phyloP scores from a whole-genome alignment of 2,113 vertebrate genomes.

The Ameiurus melas region DNA sequence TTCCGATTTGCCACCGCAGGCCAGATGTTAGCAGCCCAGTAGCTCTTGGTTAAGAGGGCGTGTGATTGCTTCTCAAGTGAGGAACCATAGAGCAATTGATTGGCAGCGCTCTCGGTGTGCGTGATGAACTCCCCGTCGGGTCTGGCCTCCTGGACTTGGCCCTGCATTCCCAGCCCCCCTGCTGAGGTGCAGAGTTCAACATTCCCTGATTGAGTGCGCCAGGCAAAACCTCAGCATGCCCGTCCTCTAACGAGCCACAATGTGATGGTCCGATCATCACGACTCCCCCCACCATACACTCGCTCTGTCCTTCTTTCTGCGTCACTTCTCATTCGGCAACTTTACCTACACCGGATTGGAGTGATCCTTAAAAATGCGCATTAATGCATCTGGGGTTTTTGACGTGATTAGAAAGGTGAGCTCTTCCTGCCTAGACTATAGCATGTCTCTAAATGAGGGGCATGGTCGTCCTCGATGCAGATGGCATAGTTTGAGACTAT shows the following conservation, averaged over 20 bases:
- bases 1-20: not conserved
- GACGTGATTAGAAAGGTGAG: not conserved
- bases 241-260: conserved; percentile 17
- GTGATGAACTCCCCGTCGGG: conserved; percentile 41
- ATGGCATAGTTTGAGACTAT: not conserved
- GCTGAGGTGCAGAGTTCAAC: conserved; percentile 27
- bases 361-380: not conserved
- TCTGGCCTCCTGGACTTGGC: conserved; percentile 23
- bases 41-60: conserved; percentile 1
- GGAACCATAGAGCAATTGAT: conserved; percentile 27
- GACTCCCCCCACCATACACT: too few relatives aligned
- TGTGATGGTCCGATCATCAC: conserved; percentile 27
- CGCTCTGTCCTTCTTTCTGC: not conserved
- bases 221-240: conserved; percentile 27
- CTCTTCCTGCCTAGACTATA: not conserved
- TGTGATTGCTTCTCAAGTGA: conserved; percentile 14
- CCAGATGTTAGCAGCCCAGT: conserved; percentile 19
- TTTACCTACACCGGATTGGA: not conserved
- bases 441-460: not conserved
- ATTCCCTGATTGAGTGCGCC: conserved; percentile 35
- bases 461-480: not conserved
- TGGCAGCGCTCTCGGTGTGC: conserved; percentile 42
- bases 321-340: not conserved
- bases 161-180: conserved; percentile 24
- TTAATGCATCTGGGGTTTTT: not conserved